phyloP scores from a whole-genome alignment of 2,797 vertebrate genomes.

The Acomys russatus region DNA sequence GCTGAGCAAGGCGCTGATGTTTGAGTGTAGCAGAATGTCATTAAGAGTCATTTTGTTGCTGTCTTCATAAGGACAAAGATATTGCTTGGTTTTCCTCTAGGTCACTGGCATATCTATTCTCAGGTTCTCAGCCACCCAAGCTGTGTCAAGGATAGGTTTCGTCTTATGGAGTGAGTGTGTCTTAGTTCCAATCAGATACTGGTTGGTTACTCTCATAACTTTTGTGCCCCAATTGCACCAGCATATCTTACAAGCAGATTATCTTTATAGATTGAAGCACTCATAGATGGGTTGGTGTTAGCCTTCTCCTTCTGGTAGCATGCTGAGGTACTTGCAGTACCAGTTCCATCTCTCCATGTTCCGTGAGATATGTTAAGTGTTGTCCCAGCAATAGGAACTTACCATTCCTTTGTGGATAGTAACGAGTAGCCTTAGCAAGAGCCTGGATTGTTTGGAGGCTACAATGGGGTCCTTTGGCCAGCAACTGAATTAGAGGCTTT shows the following conservation, averaged over 20 bases:
- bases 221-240: not conserved
- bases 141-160: not conserved
- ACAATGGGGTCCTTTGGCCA: not conserved
- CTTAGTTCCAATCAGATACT: not conserved
- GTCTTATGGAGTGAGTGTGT: not conserved
- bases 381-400: not conserved
- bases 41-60: not conserved
- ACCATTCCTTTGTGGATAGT: not conserved
- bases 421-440: not conserved
- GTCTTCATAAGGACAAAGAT: not conserved
- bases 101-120: not conserved
- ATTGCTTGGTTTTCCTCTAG: not conserved
- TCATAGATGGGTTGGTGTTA: not conserved
- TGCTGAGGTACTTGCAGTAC: not conserved
- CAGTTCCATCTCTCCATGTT: not conserved
- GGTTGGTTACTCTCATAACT: not conserved
- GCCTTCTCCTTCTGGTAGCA: not conserved
- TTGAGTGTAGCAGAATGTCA: not conserved
- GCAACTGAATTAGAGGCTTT: not conserved
- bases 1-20: not conserved
- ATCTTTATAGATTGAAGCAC: not conserved
- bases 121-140: not conserved
- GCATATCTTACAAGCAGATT: not conserved
- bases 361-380: not conserved
- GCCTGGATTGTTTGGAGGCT: not conserved